Evolutionary conservation across 92 coral and sea anemone genomes (phyloP).

Genomic region (Parazoanthus swiftii): DNA sequence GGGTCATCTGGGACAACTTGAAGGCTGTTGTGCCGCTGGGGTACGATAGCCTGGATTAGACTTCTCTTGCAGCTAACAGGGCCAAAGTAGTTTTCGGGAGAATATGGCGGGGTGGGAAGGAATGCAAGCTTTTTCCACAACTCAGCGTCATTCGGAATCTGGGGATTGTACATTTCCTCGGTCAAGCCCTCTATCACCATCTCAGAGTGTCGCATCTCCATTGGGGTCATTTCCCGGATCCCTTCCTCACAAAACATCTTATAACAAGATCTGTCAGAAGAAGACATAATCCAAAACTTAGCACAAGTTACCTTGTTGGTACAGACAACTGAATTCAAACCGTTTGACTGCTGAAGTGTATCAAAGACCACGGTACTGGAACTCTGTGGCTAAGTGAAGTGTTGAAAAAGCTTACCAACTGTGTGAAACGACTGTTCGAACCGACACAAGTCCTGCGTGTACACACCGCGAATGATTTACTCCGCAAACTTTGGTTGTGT

Average conservation of each 20-base stretch:
- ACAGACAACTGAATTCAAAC: conserved; percentile 50
- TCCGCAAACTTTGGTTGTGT: conserved; percentile 16
- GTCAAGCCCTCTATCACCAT: conserved; percentile 58
- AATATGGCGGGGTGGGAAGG: conserved; percentile 97
- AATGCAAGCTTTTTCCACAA: conserved; percentile 78
- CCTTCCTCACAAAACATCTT: conserved; percentile 86
- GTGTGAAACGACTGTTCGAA: not conserved
- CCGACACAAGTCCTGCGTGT: not conserved
- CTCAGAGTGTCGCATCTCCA: conserved; percentile 59
- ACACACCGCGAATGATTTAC: not conserved
- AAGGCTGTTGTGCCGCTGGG: conserved; percentile 62
- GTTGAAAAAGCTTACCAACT: conserved; percentile 26
- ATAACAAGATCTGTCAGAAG: conserved; percentile 69
- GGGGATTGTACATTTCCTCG: conserved; percentile 78
- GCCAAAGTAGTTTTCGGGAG: conserved; percentile 81
- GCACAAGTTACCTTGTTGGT: conserved; percentile 47
- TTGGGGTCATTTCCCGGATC: conserved; percentile 63
- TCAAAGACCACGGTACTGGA: not conserved
- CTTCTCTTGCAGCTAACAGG: conserved; percentile 57
- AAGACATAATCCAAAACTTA: conserved; percentile 52
- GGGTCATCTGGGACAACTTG: conserved; percentile 96
- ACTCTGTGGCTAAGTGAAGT: not conserved
- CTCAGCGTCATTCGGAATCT: conserved; percentile 66
- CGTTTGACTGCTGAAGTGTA: conserved; percentile 43
- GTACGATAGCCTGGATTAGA: conserved; percentile 42